Evolutionary conservation across 2,888 invertebrate genomes (phyloP).

Genomic region (Eugnorisma glareosa): DNA sequence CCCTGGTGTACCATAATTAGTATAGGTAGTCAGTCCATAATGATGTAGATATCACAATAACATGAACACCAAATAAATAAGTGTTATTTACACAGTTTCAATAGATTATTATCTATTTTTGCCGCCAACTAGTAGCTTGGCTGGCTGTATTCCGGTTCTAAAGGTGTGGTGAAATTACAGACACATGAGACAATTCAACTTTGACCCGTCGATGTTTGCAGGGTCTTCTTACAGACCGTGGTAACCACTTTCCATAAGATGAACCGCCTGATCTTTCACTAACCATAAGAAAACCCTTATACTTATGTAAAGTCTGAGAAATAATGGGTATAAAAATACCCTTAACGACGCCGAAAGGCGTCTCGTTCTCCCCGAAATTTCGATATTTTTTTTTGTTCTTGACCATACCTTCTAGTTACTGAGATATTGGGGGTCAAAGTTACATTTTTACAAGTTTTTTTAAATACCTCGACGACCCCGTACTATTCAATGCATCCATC

Average conservation of each 20-base stretch:
- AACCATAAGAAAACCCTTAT: neutral
- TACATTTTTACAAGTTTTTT: too few species aligned
- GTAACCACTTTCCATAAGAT: conserved; percentile 32
- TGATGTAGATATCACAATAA: neutral
- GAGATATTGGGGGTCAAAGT: too few species aligned
- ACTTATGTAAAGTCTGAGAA: neutral
- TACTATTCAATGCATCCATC: too few species aligned
- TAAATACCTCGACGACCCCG: too few species aligned
- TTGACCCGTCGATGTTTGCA: conserved; percentile 19
- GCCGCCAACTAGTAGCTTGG: neutral
- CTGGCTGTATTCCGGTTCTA: conserved; percentile 4
- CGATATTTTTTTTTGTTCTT: too few species aligned
- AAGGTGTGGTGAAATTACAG: conserved; percentile 22
- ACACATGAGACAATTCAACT: conserved; percentile 22
- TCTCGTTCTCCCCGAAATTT: too few species aligned
- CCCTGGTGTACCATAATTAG: neutral
- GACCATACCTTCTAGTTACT: too few species aligned
- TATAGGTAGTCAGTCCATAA: conserved; percentile 1
- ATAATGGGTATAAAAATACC: too few species aligned
- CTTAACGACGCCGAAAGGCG: too few species aligned
- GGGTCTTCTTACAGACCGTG: neutral
- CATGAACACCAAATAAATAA: conserved; percentile 1
- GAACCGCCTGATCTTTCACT: neutral
- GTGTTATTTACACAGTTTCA: conserved; percentile 12
- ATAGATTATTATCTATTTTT: conserved; percentile 19